Evolutionary conservation across 1,140 invertebrate species (phyloP), one percentile per base, ranked within the genome.

Genomic region (Linepithema humile): DNA sequence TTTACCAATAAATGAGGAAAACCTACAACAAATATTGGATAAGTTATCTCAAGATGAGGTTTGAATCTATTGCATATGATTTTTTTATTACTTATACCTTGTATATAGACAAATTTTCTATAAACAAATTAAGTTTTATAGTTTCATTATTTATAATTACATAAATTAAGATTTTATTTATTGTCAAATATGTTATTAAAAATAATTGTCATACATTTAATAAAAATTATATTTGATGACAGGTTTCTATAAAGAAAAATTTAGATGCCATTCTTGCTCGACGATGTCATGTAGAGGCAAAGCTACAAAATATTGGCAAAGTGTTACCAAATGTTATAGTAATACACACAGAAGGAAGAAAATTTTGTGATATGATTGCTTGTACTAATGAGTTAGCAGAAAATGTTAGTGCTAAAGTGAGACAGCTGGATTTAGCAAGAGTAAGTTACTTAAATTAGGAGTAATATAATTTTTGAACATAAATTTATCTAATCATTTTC

Each of bases 341-440:
- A 4, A 95, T 98, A 43, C 95, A 96, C 89, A 94, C 95, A 43
- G 97, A 98, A 93, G 96, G 97, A 17, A 95, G 97, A 85, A 96
- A 97, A 86, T 95, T 98, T n/a, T 95, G 96, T n/a, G 95, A 95
- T 73, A 97, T 98, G 95, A 98, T 98, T 55, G 95, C 96, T n/a
- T 97, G 97, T 91, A 99, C 99, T 2, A 98, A 98, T 55, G 95
- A 96, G 40, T 94, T 99, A 65, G 98, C 98, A 3, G 97, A 98
- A 91, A 98, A 98, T 94, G 98, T 99, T 23, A 99, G 98, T 92
- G 97, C 97, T 38, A 99, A 99, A 97, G 99, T 99, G 12, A 96
- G 98, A 60, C 97, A 98, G 82, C 94, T 99, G 29, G 99, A 99
- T 95, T 94, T 98, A 62, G 98, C 98, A 1, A 97, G 99, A 92